Evolutionary conservation across 2,113 vertebrate species (phyloP).

Genomic region (Podarcis raffonei): DNA sequence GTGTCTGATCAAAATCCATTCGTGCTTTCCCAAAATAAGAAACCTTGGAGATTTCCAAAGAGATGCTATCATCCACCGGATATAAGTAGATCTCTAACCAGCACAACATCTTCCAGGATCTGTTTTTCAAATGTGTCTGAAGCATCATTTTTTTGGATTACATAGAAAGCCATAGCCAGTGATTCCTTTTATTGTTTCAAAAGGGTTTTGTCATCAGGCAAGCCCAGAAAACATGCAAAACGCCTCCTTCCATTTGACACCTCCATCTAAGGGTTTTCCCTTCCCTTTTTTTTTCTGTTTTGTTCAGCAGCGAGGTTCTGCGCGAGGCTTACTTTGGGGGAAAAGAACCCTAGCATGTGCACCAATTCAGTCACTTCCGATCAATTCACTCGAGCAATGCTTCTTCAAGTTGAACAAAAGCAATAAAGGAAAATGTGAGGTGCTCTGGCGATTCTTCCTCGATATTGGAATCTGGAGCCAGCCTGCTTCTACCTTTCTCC

Average conservation of each 20-base stretch:
- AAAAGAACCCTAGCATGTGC: not conserved
- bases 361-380: conserved; percentile 2
- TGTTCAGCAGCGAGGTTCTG: not conserved
- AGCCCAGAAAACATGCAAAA: not conserved
- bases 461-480: not conserved
- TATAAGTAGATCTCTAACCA: too few relatives aligned
- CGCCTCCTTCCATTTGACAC: not conserved
- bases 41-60: too few relatives aligned
- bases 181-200: too few relatives aligned
- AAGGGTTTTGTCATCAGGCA: not conserved
- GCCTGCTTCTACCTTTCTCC: not conserved
- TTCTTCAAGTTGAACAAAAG: not conserved
- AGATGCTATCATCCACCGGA: too few relatives aligned
- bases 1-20: too few relatives aligned
- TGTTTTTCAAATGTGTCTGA: too few relatives aligned
- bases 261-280: not conserved
- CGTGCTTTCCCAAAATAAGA: too few relatives aligned
- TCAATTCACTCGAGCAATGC: not conserved
- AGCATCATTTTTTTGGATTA: too few relatives aligned
- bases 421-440: not conserved
- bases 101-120: too few relatives aligned
- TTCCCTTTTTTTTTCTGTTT: not conserved
- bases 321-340: not conserved
- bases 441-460: not conserved
- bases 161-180: too few relatives aligned